These are phyloP conservation scores for Acrobasis suavella DNA, from an alignment of 2,888 invertebrate genomes.

Conservation along the genomic window DNA sequence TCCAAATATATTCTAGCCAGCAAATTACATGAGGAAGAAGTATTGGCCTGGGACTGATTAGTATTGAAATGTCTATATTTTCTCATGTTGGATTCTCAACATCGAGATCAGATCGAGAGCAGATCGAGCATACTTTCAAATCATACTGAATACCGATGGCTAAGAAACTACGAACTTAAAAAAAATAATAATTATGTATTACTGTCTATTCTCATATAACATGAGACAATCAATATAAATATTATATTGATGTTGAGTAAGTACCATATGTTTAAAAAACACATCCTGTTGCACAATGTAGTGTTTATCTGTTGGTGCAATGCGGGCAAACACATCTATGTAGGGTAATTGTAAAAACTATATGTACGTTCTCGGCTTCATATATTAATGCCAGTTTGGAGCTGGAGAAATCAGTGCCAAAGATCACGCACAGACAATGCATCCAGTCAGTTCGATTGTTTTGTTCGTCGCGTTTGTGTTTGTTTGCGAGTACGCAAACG, in stretches of 20 bases:
- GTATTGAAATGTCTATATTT: too few species aligned
- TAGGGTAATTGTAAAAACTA: slow-evolving; percentile 29
- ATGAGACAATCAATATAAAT: background rate
- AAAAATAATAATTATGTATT: too few species aligned
- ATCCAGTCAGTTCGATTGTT: slow-evolving; percentile 36
- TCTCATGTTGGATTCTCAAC: too few species aligned
- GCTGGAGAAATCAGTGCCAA: slow-evolving; percentile 32
- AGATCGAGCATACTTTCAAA: too few species aligned
- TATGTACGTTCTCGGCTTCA: slow-evolving; percentile 28
- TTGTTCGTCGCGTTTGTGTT: slow-evolving; percentile 38
- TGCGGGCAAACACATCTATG: slow-evolving; percentile 28
- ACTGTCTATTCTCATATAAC: too few species aligned
- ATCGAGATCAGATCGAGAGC: too few species aligned
- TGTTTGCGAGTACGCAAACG: slow-evolving; percentile 39
- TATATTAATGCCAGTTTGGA: slow-evolving; percentile 32
- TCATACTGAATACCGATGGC: too few species aligned
- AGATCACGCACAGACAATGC: slow-evolving; percentile 37
- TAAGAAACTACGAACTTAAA: too few species aligned
- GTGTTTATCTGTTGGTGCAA: slow-evolving; percentile 19
- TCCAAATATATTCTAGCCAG: too few species aligned
- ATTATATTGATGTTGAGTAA: background rate
- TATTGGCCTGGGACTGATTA: too few species aligned
- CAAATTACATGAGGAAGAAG: too few species aligned
- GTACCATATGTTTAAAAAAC: slow-evolving; percentile 18
- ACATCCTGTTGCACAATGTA: slow-evolving; percentile 24